These are phyloP conservation scores for Aricia artaxerxes DNA, from an alignment of 2,888 invertebrate species.

Conservation along the genomic window DNA sequence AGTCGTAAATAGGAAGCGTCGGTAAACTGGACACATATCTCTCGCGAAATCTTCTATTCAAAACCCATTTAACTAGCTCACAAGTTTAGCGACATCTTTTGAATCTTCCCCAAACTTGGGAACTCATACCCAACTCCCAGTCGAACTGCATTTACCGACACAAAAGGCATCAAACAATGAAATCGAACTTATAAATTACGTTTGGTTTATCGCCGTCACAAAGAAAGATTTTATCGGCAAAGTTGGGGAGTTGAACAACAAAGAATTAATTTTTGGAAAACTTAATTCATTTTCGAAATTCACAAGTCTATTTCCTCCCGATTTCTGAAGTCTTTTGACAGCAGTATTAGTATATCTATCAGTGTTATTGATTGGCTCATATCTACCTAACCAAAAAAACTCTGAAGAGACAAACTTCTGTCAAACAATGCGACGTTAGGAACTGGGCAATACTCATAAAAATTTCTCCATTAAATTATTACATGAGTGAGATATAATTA, in stretches of 20 bases:
- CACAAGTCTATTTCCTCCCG: too few species aligned
- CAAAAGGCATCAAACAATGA: constrained; percentile 32
- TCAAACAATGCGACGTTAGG: not conserved
- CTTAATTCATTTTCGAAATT: not conserved
- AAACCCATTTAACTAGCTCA: constrained; percentile 24
- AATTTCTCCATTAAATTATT: not conserved
- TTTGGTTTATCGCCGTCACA: constrained; percentile 18
- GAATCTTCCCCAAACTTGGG: constrained; percentile 22
- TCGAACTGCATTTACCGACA: constrained; percentile 26
- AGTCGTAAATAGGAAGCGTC: not conserved
- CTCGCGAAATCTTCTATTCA: constrained; percentile 26
- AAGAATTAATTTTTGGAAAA: not conserved
- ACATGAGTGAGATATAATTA: not conserved
- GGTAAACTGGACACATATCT: constrained; percentile 25
- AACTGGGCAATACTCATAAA: not conserved
- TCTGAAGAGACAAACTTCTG: too few species aligned
- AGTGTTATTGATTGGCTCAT: too few species aligned
- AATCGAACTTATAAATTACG: constrained; percentile 28
- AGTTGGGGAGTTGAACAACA: not conserved
- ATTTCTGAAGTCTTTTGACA: too few species aligned
- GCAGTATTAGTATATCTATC: too few species aligned
- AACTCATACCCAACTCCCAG: constrained; percentile 21
- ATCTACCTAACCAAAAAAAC: too few species aligned
- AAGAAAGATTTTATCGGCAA: constrained; percentile 5
- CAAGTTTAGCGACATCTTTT: constrained; percentile 32